Evolutionary conservation across 2,888 invertebrate genomes (phyloP), one percentile per base, ranked within the genome.

Genomic region (Entomobrya proxima): DNA sequence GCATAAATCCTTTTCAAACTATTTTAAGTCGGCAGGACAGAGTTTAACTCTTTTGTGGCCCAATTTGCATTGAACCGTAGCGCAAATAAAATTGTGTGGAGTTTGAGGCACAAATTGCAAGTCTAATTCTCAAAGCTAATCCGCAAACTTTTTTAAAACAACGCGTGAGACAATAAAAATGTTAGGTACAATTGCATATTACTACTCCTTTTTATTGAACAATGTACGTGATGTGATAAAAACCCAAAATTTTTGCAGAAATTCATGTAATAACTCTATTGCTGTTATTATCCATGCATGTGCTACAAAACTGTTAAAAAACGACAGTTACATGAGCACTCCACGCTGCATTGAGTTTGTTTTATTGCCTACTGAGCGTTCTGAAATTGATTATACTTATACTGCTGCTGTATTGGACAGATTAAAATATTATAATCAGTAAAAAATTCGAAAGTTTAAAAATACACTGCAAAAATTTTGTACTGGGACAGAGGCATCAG

Each of bases 1-100:
- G 21, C 81, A 74, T 76, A 67, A 83, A 76, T 69, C 67, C 76
- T 64, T 47, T 76, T 75, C 21, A 80, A 55, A 44, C 61, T 61
- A 75, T n/a, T n/a, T n/a, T n/a, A n/a, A n/a, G n/a, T n/a, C n/a
- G n/a, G n/a, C n/a, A n/a, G n/a, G n/a, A n/a, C n/a, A n/a, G n/a
- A n/a, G n/a, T n/a, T n/a, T n/a, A n/a, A n/a, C 27, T 50, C 18
- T 13, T 15, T 76, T 47, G 50, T 83, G 83, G 83, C 76, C 83
- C 83, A 76, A 83, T 83, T 83, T 76, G 76, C 76, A 76, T 35
- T 83, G 52, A 83, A 69, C 76, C 83, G 67, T 83, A 76, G 76
- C 83, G 30, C 3, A n/a, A 37, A 1, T 55, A 50, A 27, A n/a
- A n/a, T n/a, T n/a, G n/a, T n/a, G n/a, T n/a, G n/a, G n/a, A n/a